These are phyloP conservation scores for Eupithecia dodoneata DNA, from an alignment of 2,888 invertebrate species.

Conservation along the genomic window DNA sequence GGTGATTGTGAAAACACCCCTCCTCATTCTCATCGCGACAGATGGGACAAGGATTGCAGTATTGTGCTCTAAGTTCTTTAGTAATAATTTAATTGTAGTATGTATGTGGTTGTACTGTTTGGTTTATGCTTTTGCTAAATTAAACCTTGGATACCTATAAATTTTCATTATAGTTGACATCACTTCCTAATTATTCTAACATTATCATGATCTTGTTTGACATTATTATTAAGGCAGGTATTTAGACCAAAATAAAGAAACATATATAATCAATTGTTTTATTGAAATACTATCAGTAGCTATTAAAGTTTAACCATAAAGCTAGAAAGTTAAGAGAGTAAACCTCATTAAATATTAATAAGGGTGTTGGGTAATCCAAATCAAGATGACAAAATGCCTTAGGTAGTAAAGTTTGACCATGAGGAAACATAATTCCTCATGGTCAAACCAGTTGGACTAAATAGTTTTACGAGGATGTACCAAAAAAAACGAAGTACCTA, in stretches of 20 bases:
- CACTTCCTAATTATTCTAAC: slow-evolving; percentile 37
- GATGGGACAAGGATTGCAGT: slow-evolving; percentile 80
- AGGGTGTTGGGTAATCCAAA: background rate
- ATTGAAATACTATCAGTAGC: background rate
- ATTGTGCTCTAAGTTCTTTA: slow-evolving; percentile 67
- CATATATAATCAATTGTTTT: slow-evolving; percentile 24
- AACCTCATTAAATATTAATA: background rate
- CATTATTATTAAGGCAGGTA: slow-evolving; percentile 42
- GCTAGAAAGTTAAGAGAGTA: too few species aligned
- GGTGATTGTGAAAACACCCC: slow-evolving; percentile 81
- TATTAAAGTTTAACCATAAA: background rate
- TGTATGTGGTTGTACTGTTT: slow-evolving; percentile 16
- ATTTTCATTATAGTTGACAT: slow-evolving; percentile 31
- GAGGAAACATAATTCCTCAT: too few species aligned
- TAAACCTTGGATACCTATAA: slow-evolving; percentile 18
- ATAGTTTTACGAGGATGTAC: too few species aligned
- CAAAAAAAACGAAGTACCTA: too few species aligned
- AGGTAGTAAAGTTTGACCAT: too few species aligned
- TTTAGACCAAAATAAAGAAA: slow-evolving; percentile 47
- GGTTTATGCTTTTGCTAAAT: slow-evolving; percentile 18
- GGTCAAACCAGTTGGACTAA: too few species aligned
- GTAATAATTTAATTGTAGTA: slow-evolving; percentile 3
- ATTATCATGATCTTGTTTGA: slow-evolving; percentile 14
- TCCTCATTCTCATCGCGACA: slow-evolving; percentile 76
- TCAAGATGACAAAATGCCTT: too few species aligned